phyloP scores from a whole-genome alignment of 2,797 vertebrate genomes.

The Pseudochromis fuscus region DNA sequence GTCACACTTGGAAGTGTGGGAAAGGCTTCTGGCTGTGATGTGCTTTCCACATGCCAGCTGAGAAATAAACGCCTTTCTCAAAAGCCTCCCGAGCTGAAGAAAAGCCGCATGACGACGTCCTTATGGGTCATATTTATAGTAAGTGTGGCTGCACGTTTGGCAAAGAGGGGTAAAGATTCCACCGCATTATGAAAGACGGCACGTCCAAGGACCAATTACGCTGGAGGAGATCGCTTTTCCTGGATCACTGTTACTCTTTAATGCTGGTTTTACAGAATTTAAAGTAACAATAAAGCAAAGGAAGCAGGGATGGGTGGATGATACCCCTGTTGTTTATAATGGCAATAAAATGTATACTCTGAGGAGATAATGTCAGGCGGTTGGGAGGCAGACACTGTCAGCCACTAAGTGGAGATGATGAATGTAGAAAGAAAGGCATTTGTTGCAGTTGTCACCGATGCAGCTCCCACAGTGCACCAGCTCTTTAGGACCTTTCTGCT shows the following conservation, averaged over 20 bases:
- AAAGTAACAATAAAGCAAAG: constrained; percentile 38
- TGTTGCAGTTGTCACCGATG: constrained; percentile 51
- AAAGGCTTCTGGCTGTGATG: constrained; percentile 62
- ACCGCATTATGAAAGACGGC: constrained; percentile 51
- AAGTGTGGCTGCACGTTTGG: constrained; percentile 54
- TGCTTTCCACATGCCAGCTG: constrained; percentile 53
- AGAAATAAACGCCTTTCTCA: constrained; percentile 61
- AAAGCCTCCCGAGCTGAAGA: constrained; percentile 60
- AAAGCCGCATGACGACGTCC: constrained; percentile 60
- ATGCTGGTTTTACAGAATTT: constrained; percentile 32
- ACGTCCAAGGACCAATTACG: constrained; percentile 53
- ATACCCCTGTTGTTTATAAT: neutral
- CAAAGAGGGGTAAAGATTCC: constrained; percentile 48
- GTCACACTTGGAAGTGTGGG: constrained; percentile 53
- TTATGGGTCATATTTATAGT: constrained; percentile 75
- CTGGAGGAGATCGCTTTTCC: constrained; percentile 33
- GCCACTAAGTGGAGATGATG: constrained; percentile 47
- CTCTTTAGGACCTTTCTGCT: constrained; percentile 75
- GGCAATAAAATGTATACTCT: constrained; percentile 31
- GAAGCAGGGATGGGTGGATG: constrained; percentile 10
- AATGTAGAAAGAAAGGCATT: constrained; percentile 54
- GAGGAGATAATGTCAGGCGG: constrained; percentile 20
- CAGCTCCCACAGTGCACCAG: constrained; percentile 56
- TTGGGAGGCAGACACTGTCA: constrained; percentile 4
- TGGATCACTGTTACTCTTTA: constrained; percentile 41